Percentiles rank a stretch among this genome's conserved stretches.
Evolutionary conservation across 30 jellyfish, hydroid and myxozoan genomes (phyloP).

Genomic region (Mastigias papua): DNA sequence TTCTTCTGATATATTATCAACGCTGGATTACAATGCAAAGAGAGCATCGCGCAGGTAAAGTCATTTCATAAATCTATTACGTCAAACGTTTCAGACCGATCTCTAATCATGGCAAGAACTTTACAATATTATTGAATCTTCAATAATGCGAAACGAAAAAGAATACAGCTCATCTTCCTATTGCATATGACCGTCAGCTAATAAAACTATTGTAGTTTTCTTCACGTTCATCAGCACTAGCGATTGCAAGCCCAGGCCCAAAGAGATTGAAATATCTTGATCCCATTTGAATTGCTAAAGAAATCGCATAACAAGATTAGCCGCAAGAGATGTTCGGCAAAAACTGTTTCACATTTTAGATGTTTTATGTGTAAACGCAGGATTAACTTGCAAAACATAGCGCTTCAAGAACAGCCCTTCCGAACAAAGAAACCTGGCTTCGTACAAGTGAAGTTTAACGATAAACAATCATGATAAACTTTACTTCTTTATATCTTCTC

Average conservation of each 20-base stretch:
- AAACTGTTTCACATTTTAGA: not conserved
- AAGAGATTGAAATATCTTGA: not conserved
- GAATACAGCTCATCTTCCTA: no score
- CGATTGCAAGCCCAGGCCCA: not conserved
- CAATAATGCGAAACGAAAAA: no score
- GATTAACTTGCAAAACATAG: not conserved
- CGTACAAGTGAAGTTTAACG: not conserved
- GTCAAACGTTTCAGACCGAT: no score
- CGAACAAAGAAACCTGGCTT: not conserved
- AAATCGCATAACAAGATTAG: slow-evolving; percentile 5
- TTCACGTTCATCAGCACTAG: not conserved
- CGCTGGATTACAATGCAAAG: no score
- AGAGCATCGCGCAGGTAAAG: no score
- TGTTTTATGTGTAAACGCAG: not conserved
- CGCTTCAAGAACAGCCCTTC: not conserved
- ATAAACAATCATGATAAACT: not conserved
- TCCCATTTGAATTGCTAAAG: not conserved
- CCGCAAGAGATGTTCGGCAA: not conserved
- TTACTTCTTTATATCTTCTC: not conserved
- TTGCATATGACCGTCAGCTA: no score
- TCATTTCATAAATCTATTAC: no score
- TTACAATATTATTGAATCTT: no score
- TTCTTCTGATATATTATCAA: no score
- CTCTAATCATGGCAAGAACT: no score
- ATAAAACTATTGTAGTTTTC: not conserved